A percentile compares a stretch with the other conserved stretches of the same genome.
Evolutionary conservation across 2,888 invertebrate species (phyloP).

Genomic region (Microplitis manilae): DNA sequence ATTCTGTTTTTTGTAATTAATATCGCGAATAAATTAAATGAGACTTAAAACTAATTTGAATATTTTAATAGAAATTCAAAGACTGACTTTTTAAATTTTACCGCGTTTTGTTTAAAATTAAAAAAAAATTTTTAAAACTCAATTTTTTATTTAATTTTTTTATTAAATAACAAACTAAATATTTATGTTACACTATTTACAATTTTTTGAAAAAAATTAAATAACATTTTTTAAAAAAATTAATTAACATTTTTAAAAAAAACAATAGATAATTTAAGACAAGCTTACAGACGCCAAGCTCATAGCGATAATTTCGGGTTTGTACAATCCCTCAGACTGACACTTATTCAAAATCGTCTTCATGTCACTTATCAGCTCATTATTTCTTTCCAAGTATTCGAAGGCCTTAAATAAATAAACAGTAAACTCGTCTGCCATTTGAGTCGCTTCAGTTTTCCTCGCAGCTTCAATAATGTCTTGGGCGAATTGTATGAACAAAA

Average conservation of each 20-base stretch:
- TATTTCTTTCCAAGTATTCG: background rate
- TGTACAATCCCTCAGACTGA: background rate
- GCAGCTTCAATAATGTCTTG: background rate
- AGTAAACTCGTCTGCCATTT: background rate
- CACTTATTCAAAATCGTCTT: background rate
- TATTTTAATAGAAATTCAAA: too few species aligned
- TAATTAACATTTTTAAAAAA: background rate
- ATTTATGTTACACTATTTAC: too few species aligned
- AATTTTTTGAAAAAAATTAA: background rate
- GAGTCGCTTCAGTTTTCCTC: background rate
- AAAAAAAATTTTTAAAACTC: too few species aligned
- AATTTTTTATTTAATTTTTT: too few species aligned
- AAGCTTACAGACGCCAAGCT: background rate
- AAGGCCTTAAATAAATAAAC: background rate
- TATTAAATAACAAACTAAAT: too few species aligned
- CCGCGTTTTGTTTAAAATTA: too few species aligned
- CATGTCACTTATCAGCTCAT: background rate
- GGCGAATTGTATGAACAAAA: background rate
- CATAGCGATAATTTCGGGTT: background rate
- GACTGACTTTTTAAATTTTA: too few species aligned
- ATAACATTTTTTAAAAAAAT: background rate
- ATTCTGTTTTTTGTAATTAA: too few species aligned
- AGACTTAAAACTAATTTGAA: too few species aligned
- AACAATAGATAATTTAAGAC: conserved; percentile 6
- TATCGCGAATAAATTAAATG: too few species aligned